phyloP scores from a whole-genome alignment of 2,797 vertebrate species.

The Rhodeus uyekii region DNA sequence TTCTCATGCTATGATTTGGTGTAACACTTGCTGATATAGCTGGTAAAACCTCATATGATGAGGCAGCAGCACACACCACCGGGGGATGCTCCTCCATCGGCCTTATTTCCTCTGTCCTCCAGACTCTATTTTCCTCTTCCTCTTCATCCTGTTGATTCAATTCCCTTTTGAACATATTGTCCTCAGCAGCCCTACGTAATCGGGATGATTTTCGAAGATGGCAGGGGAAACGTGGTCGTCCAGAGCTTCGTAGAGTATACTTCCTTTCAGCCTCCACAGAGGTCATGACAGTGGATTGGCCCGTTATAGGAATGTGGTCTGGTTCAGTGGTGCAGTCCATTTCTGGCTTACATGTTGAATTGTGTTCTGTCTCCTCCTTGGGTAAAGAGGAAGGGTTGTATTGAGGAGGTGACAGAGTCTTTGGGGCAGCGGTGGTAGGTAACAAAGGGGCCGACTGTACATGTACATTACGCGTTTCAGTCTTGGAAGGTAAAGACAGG shows the following conservation, averaged over 20 bases:
- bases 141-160: constrained; percentile 62
- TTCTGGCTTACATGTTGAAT: constrained; percentile 67
- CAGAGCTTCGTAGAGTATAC: constrained; percentile 92
- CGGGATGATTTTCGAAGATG: constrained; percentile 87
- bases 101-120: constrained; percentile 48
- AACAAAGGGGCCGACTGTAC: constrained; percentile 61
- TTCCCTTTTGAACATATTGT: constrained; percentile 67
- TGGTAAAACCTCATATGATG: constrained; percentile 47
- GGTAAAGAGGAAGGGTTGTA: constrained; percentile 52
- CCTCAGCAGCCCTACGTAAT: constrained; percentile 76
- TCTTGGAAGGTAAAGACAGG: constrained; percentile 54
- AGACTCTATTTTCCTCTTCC: constrained; percentile 57
- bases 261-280: constrained; percentile 88
- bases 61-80: constrained; percentile 58
- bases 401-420: constrained; percentile 55
- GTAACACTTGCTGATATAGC: constrained; percentile 29
- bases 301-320: constrained; percentile 68
- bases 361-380: constrained; percentile 61
- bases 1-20: constrained; percentile 49
- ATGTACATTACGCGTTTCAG: constrained; percentile 68
- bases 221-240: constrained; percentile 92
- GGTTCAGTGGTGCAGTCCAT: constrained; percentile 71
- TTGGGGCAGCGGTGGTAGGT: constrained; percentile 63
- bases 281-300: constrained; percentile 71
- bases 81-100: constrained; percentile 64